Evolutionary conservation across 2,888 invertebrate species (phyloP), one percentile per base, ranked within the genome.

Genomic region (Trisateles emortualis): DNA sequence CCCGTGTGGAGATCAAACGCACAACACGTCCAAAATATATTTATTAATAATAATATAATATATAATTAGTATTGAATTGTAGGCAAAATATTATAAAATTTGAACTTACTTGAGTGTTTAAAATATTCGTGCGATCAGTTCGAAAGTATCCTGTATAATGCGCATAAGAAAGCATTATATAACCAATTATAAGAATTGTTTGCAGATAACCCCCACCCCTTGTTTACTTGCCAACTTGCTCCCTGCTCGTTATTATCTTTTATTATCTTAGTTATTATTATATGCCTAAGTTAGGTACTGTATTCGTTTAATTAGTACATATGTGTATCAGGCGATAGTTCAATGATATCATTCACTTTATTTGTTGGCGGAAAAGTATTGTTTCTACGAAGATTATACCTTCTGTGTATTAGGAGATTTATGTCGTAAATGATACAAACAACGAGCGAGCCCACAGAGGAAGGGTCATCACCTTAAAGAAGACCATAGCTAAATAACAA

Each of bases 191-290:
- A 84, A 69, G 68, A 76, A 74, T 73, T 60, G 55, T 50, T n/a
- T 62, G 17, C 5, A 76, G 90, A 90, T 90, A 89, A 88, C 90
- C 90, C 68, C 67, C 58, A 59, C 57, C 60, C 58, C 59, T 45
- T 87, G 84, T 84, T 88, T 84, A 85, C 78, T 70, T 66, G 65
- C 58, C 60, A 54, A 65, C 61, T 74, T 73, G 75, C 71, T 74
- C 75, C 57, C 48, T 58, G 69, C 66, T 68, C 68, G 59, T 55
- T 66, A 72, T 70, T 79, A 79, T 81, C 78, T 52, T 50, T 64
- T 60, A 59, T 67, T 84, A 81, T 85, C 75, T 66, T 53, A 62
- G 64, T 79, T 84, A 73, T 78, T 78, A 68, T 80, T 77, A 71
- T 65, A 29, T 42, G 36, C 45, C 36, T 48, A 13, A 30, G 44